Conservation (phyloP, 2,113 vertebrate species). For the Megaceryle maxima region DNA sequence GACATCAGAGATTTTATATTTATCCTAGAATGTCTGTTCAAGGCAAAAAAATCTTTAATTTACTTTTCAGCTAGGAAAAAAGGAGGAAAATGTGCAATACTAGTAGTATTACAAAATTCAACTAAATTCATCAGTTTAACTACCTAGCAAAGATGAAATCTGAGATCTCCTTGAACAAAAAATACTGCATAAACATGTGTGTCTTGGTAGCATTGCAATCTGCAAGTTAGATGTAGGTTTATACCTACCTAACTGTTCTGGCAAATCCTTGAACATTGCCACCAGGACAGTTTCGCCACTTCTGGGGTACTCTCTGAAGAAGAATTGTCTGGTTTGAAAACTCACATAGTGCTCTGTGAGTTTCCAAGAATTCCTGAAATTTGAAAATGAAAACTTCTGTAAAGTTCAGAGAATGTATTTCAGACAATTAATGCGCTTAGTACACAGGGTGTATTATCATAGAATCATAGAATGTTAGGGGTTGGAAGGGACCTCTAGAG, state of each 20-base stretch:
- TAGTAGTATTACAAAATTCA: not conserved
- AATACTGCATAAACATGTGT: not conserved
- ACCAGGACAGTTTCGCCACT: not conserved
- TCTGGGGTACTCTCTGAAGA: not conserved
- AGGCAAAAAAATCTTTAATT: slow-evolving; percentile 6
- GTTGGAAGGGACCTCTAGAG: no score
- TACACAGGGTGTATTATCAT: not conserved
- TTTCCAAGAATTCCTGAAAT: slow-evolving; percentile 10
- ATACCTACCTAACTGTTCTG: not conserved
- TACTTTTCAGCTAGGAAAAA: not conserved
- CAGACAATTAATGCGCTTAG: not conserved
- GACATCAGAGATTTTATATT: not conserved
- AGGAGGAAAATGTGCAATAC: not conserved
- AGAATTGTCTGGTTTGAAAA: not conserved
- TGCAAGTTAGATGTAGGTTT: not conserved
- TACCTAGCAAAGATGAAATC: not conserved
- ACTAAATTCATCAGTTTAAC: not conserved
- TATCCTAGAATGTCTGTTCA: not conserved
- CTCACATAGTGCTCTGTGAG: not conserved
- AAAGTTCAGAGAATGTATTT: slow-evolving; percentile 10
- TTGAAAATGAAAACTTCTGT: slow-evolving; percentile 19
- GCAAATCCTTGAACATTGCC: not conserved
- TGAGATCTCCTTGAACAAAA: not conserved
- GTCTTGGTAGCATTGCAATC: not conserved
- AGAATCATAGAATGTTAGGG: no score